Evolutionary conservation across 2,888 invertebrate species (phyloP), one percentile per base, ranked within the genome.

Genomic region (Stenotaenia linearis): DNA sequence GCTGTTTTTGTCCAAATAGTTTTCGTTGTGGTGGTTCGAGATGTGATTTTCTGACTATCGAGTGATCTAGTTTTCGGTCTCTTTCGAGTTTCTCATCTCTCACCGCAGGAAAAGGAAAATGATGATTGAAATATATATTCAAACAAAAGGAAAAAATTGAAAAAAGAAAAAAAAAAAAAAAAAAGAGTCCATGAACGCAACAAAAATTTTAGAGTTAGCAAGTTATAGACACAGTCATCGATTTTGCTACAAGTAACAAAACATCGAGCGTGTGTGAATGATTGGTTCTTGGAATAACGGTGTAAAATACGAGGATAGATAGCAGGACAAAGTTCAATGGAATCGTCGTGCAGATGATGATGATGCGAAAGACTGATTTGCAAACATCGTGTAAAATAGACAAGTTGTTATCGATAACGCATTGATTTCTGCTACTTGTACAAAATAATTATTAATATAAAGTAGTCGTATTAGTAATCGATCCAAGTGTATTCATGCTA

Each of bases 201-300:
- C 69, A 69, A 69, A 69, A 69, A 28, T 25, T 69, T 69, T 69
- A 69, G 69, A 69, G 69, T 5, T 69, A 69, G 69, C 5, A 69
- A 69, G 23, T 69, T n/a, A 69, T 25, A 69, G 69, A 25, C 28
- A 28, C 69, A 69, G 25, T 25, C 69, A 69, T 28, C 69, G 69
- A 69, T 69, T 69, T 69, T 69, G 69, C 69, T 69, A 69, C 69
- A 69, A 69, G 69, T 69, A 69, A 69, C 69, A 69, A 69, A 69
- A 69, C 69, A 69, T 69, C 69, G 23, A 69, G 69, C 25, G 69
- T 28, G 69, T 69, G 69, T 25, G 28, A 69, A 69, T 28, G 10
- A 69, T 25, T 28, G 28, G 9, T 25, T 25, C n/a, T n/a, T n/a
- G n/a, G n/a, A 12, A 1, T 28, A 69, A 28, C 0, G 25, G 25